Conservation (phyloP, 2,888 invertebrate species). For the Helobdella robusta region DNA sequence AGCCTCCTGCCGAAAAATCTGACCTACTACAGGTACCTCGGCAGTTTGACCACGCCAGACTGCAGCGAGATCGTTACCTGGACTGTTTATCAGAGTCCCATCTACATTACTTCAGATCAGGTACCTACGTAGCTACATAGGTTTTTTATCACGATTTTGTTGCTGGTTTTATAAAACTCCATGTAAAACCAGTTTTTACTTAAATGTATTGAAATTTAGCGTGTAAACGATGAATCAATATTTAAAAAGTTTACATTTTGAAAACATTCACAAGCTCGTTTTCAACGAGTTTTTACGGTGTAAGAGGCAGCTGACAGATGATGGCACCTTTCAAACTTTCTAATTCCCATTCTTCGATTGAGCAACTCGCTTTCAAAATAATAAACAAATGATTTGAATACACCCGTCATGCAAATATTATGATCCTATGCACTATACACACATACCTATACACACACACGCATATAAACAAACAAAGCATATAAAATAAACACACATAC, state of each 20-base stretch:
- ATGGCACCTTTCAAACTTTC: no score
- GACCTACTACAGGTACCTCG: constrained; percentile 11
- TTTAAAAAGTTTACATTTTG: not conserved
- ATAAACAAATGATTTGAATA: no score
- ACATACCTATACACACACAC: no score
- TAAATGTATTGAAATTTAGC: not conserved
- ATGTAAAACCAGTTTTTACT: not conserved
- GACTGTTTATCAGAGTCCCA: not conserved
- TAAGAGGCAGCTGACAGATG: no score
- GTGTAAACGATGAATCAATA: not conserved
- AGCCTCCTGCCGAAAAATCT: not conserved
- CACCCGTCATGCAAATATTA: no score
- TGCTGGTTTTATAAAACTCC: not conserved
- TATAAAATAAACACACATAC: no score
- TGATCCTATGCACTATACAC: no score
- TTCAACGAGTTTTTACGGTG: no score
- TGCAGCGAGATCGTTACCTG: not conserved
- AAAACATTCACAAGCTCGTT: no score
- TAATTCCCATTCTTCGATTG: no score
- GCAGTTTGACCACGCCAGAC: constrained; percentile 5
- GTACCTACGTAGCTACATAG: not conserved
- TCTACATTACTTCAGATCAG: not conserved
- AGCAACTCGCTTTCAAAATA: no score
- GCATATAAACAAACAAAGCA: no score
- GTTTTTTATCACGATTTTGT: not conserved